phyloP scores from a whole-genome alignment of 2,113 vertebrate species.

The Rhinopithecus roxellana region DNA sequence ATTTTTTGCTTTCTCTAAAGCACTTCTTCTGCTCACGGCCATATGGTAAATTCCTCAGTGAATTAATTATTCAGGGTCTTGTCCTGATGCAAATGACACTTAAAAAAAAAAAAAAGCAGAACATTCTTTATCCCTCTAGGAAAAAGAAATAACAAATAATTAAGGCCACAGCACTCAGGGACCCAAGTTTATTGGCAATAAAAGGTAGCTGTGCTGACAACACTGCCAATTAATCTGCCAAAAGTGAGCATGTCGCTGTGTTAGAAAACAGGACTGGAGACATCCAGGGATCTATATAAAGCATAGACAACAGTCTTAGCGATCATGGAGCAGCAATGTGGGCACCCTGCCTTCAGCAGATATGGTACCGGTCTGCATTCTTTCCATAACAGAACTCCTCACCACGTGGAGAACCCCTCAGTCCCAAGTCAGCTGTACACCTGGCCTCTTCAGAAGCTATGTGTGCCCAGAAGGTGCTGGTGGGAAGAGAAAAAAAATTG shows the following conservation, averaged over 20 bases:
- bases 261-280: constrained; percentile 33
- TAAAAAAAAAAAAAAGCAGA: constrained; percentile 4
- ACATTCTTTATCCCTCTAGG: not conserved
- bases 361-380: not conserved
- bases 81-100: fast-evolving
- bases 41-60: not conserved
- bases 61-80: not conserved
- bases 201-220: constrained; percentile 69
- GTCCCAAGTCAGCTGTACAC: not conserved
- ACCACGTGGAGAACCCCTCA: not conserved
- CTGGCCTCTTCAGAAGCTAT: not conserved
- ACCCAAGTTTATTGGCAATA: constrained; percentile 69
- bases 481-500: not conserved
- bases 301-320: not conserved
- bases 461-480: not conserved
- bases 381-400: not conserved
- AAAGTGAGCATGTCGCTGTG: constrained; percentile 44
- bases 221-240: constrained; percentile 41
- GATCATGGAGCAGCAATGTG: not conserved
- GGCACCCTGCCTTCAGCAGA: not conserved
- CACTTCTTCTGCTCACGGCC: not conserved
- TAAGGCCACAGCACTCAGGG: constrained; percentile 53
- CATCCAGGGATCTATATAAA: constrained; percentile 35
- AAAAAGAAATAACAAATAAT: constrained; percentile 65
- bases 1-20: not conserved